phyloP scores from a whole-genome alignment of 2,888 invertebrate species.

The Nesidiocoris tenuis region DNA sequence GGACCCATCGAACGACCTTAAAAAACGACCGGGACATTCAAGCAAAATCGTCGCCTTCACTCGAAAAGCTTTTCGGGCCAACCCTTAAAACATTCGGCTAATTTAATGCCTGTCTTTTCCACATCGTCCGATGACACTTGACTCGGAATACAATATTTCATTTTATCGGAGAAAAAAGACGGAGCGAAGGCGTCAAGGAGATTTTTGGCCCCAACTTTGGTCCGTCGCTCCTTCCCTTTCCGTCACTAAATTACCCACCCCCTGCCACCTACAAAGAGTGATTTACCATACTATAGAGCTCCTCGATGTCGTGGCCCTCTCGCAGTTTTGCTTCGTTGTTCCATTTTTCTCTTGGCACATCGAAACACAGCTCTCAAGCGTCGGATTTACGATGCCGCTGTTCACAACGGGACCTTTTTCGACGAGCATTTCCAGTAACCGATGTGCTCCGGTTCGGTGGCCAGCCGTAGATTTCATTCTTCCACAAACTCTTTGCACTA shows the following conservation, averaged over 20 bases:
- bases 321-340: neutral
- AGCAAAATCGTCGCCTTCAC: neutral
- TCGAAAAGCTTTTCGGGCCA: conserved; percentile 16
- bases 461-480: neutral
- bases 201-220: conserved; percentile 28
- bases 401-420: conserved; percentile 5
- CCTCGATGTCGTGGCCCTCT: neutral
- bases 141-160: conserved; percentile 43
- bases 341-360: conserved; percentile 22
- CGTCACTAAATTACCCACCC: neutral
- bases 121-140: conserved; percentile 45
- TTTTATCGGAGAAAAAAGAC: conserved; percentile 25
- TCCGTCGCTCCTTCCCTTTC: neutral
- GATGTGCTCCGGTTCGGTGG: neutral
- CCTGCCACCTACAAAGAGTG: neutral
- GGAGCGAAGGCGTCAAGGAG: conserved; percentile 29
- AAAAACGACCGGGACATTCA: neutral
- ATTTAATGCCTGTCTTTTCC: conserved; percentile 47
- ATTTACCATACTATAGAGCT: conserved; percentile 23
- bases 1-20: neutral
- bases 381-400: conserved; percentile 23
- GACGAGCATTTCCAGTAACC: neutral
- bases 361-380: conserved; percentile 12
- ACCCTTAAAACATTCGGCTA: conserved; percentile 45
- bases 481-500: no score